These are phyloP conservation scores for Rhodinocichla rosea DNA, from an alignment of 2,113 vertebrate genomes.

Conservation along the genomic window DNA sequence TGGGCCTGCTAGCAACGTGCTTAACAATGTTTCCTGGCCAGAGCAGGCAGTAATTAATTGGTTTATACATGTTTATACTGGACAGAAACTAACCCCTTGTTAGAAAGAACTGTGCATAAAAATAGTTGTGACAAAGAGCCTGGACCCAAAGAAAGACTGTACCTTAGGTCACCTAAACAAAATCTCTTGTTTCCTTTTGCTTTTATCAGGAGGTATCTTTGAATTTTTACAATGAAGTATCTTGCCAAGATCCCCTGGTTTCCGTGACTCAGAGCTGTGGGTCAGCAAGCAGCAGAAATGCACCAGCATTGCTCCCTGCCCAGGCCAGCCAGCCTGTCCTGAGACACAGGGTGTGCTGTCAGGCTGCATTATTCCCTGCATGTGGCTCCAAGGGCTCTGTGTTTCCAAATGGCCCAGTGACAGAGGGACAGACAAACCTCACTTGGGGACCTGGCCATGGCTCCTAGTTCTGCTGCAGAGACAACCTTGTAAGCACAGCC, in stretches of 20 bases:
- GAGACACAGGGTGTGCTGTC: rapidly evolving
- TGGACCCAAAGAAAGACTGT: not conserved
- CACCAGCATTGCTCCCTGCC: not conserved
- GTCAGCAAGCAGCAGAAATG: not conserved
- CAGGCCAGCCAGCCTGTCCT: not conserved
- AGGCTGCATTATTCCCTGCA: rapidly evolving
- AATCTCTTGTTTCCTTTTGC: not conserved
- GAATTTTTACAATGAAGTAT: not conserved
- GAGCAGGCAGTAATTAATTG: not conserved
- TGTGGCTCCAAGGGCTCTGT: not conserved
- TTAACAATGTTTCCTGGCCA: not conserved
- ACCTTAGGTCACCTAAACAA: not conserved
- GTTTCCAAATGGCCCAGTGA: rapidly evolving
- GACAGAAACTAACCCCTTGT: not conserved
- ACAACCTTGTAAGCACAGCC: not conserved
- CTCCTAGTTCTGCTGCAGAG: not conserved
- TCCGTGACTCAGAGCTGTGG: rapidly evolving
- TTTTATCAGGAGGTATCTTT: not conserved
- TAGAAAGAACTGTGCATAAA: not conserved
- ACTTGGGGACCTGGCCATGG: too few relatives aligned
- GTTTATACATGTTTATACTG: not conserved
- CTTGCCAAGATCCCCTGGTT: not conserved
- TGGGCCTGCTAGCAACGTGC: not conserved
- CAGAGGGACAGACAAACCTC: not conserved
- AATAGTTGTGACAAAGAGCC: not conserved